These are phyloP conservation scores for Drosophila prosaltans DNA, from an alignment of 1,140 invertebrate genomes.

Conservation along the genomic window DNA sequence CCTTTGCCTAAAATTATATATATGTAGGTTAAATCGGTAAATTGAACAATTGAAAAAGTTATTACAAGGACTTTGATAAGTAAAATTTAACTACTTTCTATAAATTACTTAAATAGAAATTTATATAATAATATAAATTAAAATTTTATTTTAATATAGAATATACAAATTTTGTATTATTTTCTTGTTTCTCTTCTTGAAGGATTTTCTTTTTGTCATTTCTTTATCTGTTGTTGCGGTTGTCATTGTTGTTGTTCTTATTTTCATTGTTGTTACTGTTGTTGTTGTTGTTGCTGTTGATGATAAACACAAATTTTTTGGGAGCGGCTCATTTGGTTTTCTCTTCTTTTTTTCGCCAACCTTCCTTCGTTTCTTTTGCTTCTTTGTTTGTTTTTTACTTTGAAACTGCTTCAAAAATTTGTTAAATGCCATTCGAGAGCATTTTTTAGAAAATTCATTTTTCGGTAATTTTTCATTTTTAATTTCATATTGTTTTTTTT, in stretches of 20 bases:
- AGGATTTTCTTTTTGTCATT: conserved; percentile 16
- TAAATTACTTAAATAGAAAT: background rate
- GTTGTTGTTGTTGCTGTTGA: conserved; percentile 47
- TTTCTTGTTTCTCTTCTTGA: conserved; percentile 6
- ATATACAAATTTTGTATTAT: background rate
- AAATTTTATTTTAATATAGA: background rate
- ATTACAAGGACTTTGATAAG: background rate
- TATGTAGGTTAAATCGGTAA: conserved; percentile 37
- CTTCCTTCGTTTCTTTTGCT: conserved; percentile 22
- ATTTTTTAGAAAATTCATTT: background rate
- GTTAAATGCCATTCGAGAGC: conserved; percentile 12
- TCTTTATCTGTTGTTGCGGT: conserved; percentile 59
- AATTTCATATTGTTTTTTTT: background rate
- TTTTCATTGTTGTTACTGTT: conserved; percentile 30
- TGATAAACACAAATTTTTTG: conserved; percentile 63
- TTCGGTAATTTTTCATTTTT: too few species aligned
- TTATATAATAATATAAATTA: too few species aligned
- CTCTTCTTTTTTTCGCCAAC: conserved; percentile 33
- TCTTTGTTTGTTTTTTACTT: conserved; percentile 30
- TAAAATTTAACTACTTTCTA: background rate
- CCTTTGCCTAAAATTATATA: conserved; percentile 37
- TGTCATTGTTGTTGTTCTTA: conserved; percentile 32
- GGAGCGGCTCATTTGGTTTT: conserved; percentile 60
- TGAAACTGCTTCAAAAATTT: conserved; percentile 31
- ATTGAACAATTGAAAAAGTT: background rate